Percentiles rank a stretch among this genome's conserved stretches.
Evolutionary conservation across 2,888 invertebrate genomes (phyloP).

Genomic region (Lepas anatifera): DNA sequence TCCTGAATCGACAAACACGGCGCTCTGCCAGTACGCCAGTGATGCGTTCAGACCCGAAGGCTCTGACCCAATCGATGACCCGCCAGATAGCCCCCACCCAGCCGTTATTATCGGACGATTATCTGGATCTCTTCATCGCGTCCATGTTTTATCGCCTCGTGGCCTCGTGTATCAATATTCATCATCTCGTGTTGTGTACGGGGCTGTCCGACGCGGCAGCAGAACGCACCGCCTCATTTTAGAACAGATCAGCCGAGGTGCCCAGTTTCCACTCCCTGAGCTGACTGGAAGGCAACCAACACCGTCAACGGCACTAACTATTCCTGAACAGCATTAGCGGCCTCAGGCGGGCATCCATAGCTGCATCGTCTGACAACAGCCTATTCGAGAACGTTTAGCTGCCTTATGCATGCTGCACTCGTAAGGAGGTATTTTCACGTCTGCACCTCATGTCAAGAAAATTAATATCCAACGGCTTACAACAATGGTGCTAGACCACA

Average conservation of each 20-base stretch:
- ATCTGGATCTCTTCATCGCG: slow-evolving; percentile 3
- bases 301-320: too few relatives aligned
- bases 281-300: neutral
- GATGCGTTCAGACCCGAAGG: too few relatives aligned
- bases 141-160: neutral
- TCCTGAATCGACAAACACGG: too few relatives aligned
- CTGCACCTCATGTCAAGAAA: neutral
- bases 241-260: too few relatives aligned
- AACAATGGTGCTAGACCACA: neutral
- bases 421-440: neutral
- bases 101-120: neutral
- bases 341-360: too few relatives aligned
- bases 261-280: too few relatives aligned
- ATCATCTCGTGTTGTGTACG: too few relatives aligned
- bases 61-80: neutral
- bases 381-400: neutral
- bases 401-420: neutral
- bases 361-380: neutral
- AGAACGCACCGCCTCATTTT: too few relatives aligned
- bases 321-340: too few relatives aligned
- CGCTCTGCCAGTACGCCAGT: too few relatives aligned
- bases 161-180: slow-evolving; percentile 4
- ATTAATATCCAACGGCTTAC: neutral
- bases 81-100: neutral
- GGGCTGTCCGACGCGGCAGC: too few relatives aligned